phyloP scores from a whole-genome alignment of 1,140 invertebrate genomes.

The Dendrolimus kikuchii region DNA sequence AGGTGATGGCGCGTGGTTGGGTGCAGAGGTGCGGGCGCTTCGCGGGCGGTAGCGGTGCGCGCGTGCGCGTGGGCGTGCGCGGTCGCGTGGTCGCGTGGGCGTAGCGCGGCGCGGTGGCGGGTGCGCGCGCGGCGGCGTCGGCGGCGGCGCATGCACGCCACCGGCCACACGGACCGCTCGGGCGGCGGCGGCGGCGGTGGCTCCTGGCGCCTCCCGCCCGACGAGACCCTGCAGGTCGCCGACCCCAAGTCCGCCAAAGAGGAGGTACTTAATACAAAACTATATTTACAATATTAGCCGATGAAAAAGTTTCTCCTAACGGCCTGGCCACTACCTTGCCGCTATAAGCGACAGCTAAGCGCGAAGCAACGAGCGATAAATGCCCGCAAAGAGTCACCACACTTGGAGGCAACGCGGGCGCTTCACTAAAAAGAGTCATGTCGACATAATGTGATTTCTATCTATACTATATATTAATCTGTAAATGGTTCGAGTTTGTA shows the following conservation, averaged over 20 bases:
- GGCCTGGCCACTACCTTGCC: no score
- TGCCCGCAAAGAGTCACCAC: no score
- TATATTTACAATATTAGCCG: no score
- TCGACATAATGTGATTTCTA: no score
- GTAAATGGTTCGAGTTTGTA: no score
- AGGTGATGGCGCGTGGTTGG: slow-evolving; percentile 38
- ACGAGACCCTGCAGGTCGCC: slow-evolving; percentile 90
- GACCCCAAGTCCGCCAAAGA: slow-evolving; percentile 85
- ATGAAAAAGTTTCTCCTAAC: no score
- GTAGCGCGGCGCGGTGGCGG: slow-evolving; percentile 61
- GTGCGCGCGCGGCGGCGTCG: slow-evolving; percentile 46
- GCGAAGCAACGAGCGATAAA: no score
- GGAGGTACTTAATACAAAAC: slow-evolving; percentile 54
- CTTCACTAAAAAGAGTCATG: no score
- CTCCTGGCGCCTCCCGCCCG: slow-evolving; percentile 89
- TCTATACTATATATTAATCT: no score
- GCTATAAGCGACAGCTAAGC: no score
- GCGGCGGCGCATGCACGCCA: slow-evolving; percentile 82
- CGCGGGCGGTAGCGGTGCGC: slow-evolving; percentile 12
- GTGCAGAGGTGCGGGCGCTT: slow-evolving; percentile 11
- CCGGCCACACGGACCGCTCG: slow-evolving; percentile 83
- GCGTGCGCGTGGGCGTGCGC: slow-evolving; percentile 21
- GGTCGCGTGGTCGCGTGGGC: slow-evolving; percentile 29
- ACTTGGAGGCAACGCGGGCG: no score
- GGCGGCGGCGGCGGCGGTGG: slow-evolving; percentile 72